Evolutionary conservation across 2,113 vertebrate species (phyloP), one percentile per base, ranked within the genome.

Genomic region (Tragelaphus scriptus): DNA sequence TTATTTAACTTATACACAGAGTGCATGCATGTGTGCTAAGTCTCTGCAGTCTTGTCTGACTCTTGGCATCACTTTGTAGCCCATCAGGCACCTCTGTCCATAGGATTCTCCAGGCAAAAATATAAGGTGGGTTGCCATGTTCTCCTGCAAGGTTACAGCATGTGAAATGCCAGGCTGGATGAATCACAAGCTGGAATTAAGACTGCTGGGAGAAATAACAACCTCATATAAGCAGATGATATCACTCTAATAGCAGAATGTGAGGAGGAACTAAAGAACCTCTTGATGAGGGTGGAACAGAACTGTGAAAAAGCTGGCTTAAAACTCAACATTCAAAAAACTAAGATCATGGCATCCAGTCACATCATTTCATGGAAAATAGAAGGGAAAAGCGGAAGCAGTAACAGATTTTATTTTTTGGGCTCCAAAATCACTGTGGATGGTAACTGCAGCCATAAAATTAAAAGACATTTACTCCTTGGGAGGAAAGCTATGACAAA

Each of bases 11-110:
- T 21, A 5, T 21, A 21, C 21, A n/a, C 65, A 36, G 65, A 71
- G 2, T 0, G 1, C 65, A 71, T 36, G n/a, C 2, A 5, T 71
- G n/a, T 36, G 32, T 19, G 17, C 65, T 68, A 16, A 32, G 4
- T 36, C n/a, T 71, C 65, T 71, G 21, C 17, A 68, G 65, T 21
- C 65, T 68, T 68, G 17, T 36, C 65, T 36, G 65, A 68, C 32
- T 36, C 17, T 68, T 19, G 36, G 65, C 17, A 68, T 36, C 65
- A 19, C 32, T 68, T 21, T 36, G 65, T 36, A 36, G 65, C 32
- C 63, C 65, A 68, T 68, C 65, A 68, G 32, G 17, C 65, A 68
- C 65, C 32, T 68, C 65, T 19, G 16, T 68, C 65, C 32, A 68
- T 68, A 32, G 32, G 32, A 36, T 68, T 68, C 17, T 68, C 17